These are phyloP conservation scores for Hemiscyllium ocellatum DNA, from an alignment of 2,113 vertebrate species.

Conservation along the genomic window DNA sequence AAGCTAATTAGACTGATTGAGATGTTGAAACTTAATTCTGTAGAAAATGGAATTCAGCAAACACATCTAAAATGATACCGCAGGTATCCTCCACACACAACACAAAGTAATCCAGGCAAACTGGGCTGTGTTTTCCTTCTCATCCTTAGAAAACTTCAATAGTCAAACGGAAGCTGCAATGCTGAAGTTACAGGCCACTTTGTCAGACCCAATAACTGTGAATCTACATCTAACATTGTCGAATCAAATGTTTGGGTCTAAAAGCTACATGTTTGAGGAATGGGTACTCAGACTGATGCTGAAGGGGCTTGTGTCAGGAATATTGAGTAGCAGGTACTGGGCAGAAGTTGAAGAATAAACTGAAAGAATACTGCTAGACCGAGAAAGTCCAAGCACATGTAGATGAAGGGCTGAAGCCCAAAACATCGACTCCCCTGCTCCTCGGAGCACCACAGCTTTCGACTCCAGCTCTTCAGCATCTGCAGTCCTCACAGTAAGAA, in stretches of 20 bases:
- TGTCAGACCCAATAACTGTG: neutral
- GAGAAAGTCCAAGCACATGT: no score
- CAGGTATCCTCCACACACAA: neutral
- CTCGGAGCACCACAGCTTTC: no score
- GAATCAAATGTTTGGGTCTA: neutral
- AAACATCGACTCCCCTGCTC: no score
- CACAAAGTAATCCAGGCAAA: neutral
- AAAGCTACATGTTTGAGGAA: neutral
- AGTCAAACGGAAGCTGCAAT: neutral
- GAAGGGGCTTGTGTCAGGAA: neutral
- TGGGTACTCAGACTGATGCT: neutral
- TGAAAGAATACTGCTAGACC: no score
- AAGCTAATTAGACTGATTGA: neutral
- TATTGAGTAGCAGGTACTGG: no score
- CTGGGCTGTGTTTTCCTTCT: neutral
- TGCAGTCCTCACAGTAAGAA: no score
- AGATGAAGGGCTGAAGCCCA: no score
- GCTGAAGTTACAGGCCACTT: neutral
- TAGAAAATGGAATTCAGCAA: neutral
- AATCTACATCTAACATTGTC: neutral
- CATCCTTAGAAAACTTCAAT: neutral
- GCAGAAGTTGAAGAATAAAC: no score
- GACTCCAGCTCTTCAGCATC: no score
- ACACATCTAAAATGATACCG: neutral
- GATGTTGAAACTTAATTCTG: neutral